Percentiles rank a stretch among this genome's conserved stretches.
These are phyloP conservation scores for Coptodon rendalli DNA, from an alignment of 2,113 vertebrate species.

Conservation along the genomic window DNA sequence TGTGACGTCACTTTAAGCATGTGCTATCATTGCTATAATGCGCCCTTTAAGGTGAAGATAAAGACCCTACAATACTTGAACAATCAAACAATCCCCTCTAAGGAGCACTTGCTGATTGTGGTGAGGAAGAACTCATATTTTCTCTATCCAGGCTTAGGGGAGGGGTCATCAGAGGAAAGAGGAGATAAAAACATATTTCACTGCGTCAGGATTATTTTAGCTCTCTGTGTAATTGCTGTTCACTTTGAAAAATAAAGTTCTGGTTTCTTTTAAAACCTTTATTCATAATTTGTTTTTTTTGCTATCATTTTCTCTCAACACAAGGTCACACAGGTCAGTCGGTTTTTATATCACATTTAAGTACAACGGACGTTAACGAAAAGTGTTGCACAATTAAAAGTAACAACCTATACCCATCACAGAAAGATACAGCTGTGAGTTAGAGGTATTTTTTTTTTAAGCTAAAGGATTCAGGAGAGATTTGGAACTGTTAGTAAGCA, in stretches of 20 bases:
- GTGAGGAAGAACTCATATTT: background rate
- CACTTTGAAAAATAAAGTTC: background rate
- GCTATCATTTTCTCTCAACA: background rate
- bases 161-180: background rate
- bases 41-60: background rate
- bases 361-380: background rate
- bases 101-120: background rate
- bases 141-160: background rate
- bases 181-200: background rate
- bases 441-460: background rate
- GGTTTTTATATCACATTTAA: background rate
- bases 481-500: background rate
- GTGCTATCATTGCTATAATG: background rate
- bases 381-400: background rate
- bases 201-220: background rate
- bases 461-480: background rate
- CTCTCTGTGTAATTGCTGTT: background rate
- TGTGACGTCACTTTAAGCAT: background rate
- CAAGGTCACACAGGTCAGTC: background rate
- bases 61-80: background rate
- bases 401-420: background rate
- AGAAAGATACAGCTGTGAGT: background rate
- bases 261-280: background rate
- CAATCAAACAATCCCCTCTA: background rate
- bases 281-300: background rate